Percentiles rank a stretch among this genome's conserved stretches.
phyloP scores from a whole-genome alignment of 2,797 vertebrate genomes.

The Danio aesculapii region DNA sequence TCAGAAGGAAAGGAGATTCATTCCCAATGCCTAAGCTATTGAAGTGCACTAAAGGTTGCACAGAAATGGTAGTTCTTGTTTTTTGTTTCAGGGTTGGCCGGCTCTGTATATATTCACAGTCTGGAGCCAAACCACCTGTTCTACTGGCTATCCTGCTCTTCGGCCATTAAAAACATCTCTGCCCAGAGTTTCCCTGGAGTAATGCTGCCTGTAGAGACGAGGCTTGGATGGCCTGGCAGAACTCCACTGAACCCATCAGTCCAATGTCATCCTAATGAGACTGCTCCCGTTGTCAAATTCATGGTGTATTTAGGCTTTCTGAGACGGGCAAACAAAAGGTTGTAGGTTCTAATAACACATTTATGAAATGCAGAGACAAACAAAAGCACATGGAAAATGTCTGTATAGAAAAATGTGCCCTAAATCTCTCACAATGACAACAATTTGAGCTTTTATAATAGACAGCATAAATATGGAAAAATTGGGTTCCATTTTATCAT shows the following conservation, averaged over 20 bases:
- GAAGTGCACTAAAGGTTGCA: background rate
- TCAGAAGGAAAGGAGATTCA: slow-evolving; percentile 2
- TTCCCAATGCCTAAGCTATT: background rate
- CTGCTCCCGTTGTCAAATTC: background rate
- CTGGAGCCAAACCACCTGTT: slow-evolving; percentile 25
- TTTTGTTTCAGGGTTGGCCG: background rate
- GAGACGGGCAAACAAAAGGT: background rate
- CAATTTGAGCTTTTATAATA: no score
- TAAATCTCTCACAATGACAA: background rate
- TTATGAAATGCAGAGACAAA: background rate
- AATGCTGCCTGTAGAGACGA: background rate
- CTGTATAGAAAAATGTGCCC: background rate
- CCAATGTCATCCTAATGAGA: background rate
- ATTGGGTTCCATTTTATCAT: no score
- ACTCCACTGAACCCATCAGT: slow-evolving; percentile 1
- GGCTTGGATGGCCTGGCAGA: background rate
- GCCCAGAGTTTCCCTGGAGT: slow-evolving; percentile 13
- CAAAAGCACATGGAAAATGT: background rate
- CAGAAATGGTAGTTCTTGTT: slow-evolving; percentile 12
- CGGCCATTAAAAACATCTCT: slow-evolving; percentile 9
- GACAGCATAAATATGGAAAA: no score
- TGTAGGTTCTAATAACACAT: background rate
- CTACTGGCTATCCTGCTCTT: background rate
- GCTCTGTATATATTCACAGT: slow-evolving; percentile 5
- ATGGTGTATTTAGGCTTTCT: background rate